Evolutionary conservation across 2,113 vertebrate species (phyloP), one percentile per base, ranked within the genome.

Genomic region (Bambusicola thoracicus): DNA sequence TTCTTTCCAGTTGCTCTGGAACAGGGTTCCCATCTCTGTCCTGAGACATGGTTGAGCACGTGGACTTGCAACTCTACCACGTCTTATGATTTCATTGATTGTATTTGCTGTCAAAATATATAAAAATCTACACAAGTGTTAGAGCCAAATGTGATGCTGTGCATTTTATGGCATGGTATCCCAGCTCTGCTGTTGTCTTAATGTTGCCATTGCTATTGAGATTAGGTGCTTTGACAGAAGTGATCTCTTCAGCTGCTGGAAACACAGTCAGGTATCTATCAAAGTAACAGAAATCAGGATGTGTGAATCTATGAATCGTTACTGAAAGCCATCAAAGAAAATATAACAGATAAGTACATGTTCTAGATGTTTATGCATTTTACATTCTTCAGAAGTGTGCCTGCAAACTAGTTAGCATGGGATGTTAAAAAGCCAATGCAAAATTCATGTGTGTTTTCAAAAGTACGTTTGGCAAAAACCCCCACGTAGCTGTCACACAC

Each of bases 381-480:
- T 20, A n/a, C 5, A 3, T 80, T 67, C 34, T 90, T 92, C 40
- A 86, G 77, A 87, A 73, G 22, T 53, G 43, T 69, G 38, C n/a
- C 18, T 58, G 66, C 44, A 90, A 63, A 69, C 36, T n/a, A 90
- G 48, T 80, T 85, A 69, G 69, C 3, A 1, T 69, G 46, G 46
- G 63, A 66, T 40, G 30, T 63, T 93, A 75, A 85, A 69, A 13
- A 89, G 17, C 18, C 48, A 43, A 68, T 76, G 58, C 32, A 92
- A 85, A 87, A 81, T 81, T 83, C 20, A 14, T 51, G 30, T 46
- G 32, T 56, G 9, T 81, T 82, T 95, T 70, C 58, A 65, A 87
- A 85, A 80, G 53, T 51, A 29, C 13, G 5, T 29, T 70, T 81
- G 46, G 80, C 49, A 87, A 87, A 81, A 30, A 44, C 8, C 9